Evolutionary conservation across 2,113 vertebrate genomes (phyloP).

Genomic region (Crocuta crocuta): DNA sequence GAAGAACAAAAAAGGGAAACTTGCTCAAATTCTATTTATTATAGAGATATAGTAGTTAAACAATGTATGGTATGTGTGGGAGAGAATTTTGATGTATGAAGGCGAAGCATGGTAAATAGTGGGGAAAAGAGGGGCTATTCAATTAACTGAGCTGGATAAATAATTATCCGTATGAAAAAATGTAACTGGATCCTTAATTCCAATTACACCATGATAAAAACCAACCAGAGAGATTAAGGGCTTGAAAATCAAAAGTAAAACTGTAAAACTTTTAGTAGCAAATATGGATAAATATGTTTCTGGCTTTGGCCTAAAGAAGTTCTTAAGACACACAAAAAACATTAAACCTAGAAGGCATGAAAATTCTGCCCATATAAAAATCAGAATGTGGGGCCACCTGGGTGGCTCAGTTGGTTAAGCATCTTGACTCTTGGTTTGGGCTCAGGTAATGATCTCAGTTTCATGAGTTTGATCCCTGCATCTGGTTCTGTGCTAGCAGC

Average conservation of each 20-base stretch:
- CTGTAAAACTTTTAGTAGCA: not conserved
- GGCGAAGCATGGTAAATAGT: not conserved
- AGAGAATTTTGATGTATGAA: not conserved
- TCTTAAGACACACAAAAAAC: not conserved
- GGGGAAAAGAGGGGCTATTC: not conserved
- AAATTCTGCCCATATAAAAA: not conserved
- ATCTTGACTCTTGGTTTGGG: too few relatives aligned
- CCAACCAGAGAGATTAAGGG: not conserved
- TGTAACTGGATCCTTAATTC: not conserved
- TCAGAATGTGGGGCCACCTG: not conserved
- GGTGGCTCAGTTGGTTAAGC: too few relatives aligned
- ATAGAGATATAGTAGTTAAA: not conserved
- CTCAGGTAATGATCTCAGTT: too few relatives aligned
- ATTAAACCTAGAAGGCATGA: not conserved
- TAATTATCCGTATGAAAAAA: not conserved
- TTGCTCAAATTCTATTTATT: not conserved
- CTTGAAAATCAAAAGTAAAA: not conserved
- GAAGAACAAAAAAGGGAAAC: not conserved
- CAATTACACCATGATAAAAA: not conserved
- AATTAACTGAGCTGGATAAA: not conserved
- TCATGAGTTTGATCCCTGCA: too few relatives aligned
- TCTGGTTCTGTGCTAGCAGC: too few relatives aligned
- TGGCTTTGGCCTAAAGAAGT: not conserved
- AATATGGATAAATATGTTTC: not conserved
- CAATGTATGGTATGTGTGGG: not conserved